Evolutionary conservation across 2,888 invertebrate species (phyloP).

Genomic region (Pterostichus madidus): DNA sequence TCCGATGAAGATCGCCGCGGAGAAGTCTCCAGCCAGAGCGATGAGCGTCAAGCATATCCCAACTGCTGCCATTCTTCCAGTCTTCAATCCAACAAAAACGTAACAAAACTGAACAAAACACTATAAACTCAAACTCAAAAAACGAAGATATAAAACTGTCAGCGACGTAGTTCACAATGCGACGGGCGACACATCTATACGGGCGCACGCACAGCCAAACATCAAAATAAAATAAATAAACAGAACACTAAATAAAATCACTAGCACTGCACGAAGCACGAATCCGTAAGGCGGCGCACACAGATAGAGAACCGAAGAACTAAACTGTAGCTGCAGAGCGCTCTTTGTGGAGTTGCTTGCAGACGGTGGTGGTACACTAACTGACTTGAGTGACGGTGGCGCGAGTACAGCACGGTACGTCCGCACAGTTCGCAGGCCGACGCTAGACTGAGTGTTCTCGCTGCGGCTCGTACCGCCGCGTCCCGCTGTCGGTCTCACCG

Average conservation of each 20-base stretch:
- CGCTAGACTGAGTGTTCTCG: constrained; percentile 54
- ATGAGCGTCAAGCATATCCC: constrained; percentile 57
- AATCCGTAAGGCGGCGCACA: not conserved
- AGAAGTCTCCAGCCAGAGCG: constrained; percentile 72
- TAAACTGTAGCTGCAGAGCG: not conserved
- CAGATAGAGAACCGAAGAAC: not conserved
- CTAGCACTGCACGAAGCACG: constrained; percentile 30
- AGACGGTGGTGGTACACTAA: too few relatives aligned
- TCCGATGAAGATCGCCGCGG: constrained; percentile 76
- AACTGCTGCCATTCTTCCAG: constrained; percentile 72
- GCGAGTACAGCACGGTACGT: not conserved
- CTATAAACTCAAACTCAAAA: constrained; percentile 63
- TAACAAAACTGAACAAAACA: constrained; percentile 69
- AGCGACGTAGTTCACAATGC: constrained; percentile 7
- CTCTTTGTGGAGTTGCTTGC: too few relatives aligned
- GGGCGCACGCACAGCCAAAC: constrained; percentile 34
- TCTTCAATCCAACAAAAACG: constrained; percentile 67
- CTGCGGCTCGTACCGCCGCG: constrained; percentile 13
- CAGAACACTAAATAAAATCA: constrained; percentile 52
- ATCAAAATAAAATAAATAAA: constrained; percentile 47
- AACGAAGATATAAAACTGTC: constrained; percentile 64
- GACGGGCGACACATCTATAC: not conserved
- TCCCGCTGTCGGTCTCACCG: not conserved
- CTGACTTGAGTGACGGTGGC: too few relatives aligned
- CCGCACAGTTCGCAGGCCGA: constrained; percentile 16